Conservation (phyloP, 2,797 vertebrate species). For the Melanotaenia boesemani region DNA sequence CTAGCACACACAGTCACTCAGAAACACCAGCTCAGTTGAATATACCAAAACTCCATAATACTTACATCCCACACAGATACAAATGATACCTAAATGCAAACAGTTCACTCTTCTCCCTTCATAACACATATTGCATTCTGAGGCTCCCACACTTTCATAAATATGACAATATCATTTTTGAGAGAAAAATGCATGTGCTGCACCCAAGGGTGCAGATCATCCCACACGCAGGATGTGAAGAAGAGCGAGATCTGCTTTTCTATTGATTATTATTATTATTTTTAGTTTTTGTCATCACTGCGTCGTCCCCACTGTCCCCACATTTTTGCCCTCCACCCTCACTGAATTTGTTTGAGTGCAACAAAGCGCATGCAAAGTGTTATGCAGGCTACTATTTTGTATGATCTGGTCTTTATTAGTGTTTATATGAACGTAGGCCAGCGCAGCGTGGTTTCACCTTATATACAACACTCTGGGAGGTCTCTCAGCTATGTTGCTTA, state of each 20-base stretch:
- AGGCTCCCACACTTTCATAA: constrained; percentile 64
- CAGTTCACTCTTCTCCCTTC: constrained; percentile 18
- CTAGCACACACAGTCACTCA: not conserved
- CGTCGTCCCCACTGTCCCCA: constrained; percentile 26
- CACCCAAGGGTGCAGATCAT: constrained; percentile 34
- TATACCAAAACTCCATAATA: constrained; percentile 19
- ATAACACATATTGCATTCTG: constrained; percentile 57
- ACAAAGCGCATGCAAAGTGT: constrained; percentile 30
- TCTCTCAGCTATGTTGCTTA: constrained; percentile 32
- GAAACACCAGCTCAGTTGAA: constrained; percentile 16
- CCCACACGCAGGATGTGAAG: constrained; percentile 40
- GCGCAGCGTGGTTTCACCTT: constrained; percentile 39
- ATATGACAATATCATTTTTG: constrained; percentile 62
- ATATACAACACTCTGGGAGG: constrained; percentile 43
- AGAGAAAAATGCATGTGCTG: constrained; percentile 43
- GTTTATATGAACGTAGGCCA: constrained; percentile 41
- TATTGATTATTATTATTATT: constrained; percentile 66
- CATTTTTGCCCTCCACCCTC: constrained; percentile 1
- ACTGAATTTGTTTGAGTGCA: constrained; percentile 15
- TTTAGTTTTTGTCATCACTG: constrained; percentile 30
- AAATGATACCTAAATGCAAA: constrained; percentile 40
- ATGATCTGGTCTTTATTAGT: constrained; percentile 64
- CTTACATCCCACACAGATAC: constrained; percentile 37
- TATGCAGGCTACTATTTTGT: constrained; percentile 19
- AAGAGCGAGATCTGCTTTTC: constrained; percentile 37